Percentiles rank a stretch among this genome's conserved stretches.
These are phyloP conservation scores for Thamnophis sirtalis DNA, from an alignment of 2,113 vertebrate species.

Conservation along the genomic window DNA sequence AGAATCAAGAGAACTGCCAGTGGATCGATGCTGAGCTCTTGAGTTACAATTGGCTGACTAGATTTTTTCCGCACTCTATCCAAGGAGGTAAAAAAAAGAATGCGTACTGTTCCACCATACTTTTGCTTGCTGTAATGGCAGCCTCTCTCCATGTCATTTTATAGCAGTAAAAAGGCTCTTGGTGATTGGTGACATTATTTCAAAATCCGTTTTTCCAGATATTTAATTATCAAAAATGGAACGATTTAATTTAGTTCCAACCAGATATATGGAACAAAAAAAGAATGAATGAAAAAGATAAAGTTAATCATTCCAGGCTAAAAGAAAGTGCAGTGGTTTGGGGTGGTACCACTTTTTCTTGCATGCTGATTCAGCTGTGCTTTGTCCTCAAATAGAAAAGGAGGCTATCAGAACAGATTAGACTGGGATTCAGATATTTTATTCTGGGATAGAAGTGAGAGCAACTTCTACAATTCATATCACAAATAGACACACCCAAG, in stretches of 20 bases:
- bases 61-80: not conserved
- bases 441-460: not conserved
- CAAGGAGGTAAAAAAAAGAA: not conserved
- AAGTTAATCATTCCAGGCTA: not conserved
- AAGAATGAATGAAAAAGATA: not conserved
- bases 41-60: not conserved
- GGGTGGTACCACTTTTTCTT: not conserved
- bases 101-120: not conserved
- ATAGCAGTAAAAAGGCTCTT: not conserved
- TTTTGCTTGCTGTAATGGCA: not conserved
- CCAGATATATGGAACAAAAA: not conserved
- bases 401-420: not conserved
- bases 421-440: not conserved
- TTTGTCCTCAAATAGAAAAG: not conserved
- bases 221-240: not conserved
- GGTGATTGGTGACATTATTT: not conserved
- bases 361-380: not conserved
- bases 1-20: not conserved
- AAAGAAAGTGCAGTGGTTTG: not conserved
- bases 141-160: not conserved
- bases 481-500: not conserved
- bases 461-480: not conserved
- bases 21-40: not conserved
- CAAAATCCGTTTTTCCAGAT: not conserved
- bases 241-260: not conserved